Percentiles rank a stretch among this genome's conserved stretches.
Conservation (phyloP, 2,888 invertebrate genomes). For the Hirtodrosophila confusa region DNA sequence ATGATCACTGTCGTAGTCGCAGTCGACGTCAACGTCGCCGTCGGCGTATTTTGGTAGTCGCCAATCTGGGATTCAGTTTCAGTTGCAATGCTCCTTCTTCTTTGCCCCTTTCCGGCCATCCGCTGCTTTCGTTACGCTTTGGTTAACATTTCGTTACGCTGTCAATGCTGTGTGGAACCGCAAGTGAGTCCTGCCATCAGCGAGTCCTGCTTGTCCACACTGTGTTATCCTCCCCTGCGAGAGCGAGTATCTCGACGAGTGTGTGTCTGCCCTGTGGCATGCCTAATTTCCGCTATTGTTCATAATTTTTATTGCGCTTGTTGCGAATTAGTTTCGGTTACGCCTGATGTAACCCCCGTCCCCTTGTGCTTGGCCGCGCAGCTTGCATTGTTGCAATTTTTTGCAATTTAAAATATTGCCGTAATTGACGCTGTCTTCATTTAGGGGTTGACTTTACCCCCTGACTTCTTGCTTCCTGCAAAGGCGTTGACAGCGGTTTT, state of each 20-base stretch:
- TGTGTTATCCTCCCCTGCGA: slow-evolving; percentile 17
- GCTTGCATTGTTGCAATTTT: slow-evolving; percentile 62
- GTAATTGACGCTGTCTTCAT: slow-evolving; percentile 60
- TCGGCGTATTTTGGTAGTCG: slow-evolving; percentile 11
- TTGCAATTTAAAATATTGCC: slow-evolving; percentile 68
- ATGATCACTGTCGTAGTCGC: too few relatives aligned
- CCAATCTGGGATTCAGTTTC: slow-evolving; percentile 25
- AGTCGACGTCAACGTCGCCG: neutral
- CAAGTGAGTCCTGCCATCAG: slow-evolving; percentile 53
- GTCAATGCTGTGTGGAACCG: slow-evolving; percentile 65
- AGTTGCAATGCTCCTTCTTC: neutral
- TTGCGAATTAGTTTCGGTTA: slow-evolving; percentile 82
- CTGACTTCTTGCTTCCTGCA: slow-evolving; percentile 27
- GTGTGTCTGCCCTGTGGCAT: slow-evolving; percentile 45
- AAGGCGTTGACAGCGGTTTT: slow-evolving; percentile 70
- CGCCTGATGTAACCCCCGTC: slow-evolving; percentile 41
- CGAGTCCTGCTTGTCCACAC: slow-evolving; percentile 25
- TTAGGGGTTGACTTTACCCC: slow-evolving; percentile 52
- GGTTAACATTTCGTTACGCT: slow-evolving; percentile 78
- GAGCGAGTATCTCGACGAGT: slow-evolving; percentile 4
- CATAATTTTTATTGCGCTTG: slow-evolving; percentile 81
- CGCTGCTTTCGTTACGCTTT: slow-evolving; percentile 71
- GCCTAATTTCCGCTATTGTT: slow-evolving; percentile 79
- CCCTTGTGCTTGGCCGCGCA: slow-evolving; percentile 9
- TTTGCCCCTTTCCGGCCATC: neutral